Base-by-base conservation (phyloP, 2,888 invertebrate species). In the Proisotoma minuta region DNA sequence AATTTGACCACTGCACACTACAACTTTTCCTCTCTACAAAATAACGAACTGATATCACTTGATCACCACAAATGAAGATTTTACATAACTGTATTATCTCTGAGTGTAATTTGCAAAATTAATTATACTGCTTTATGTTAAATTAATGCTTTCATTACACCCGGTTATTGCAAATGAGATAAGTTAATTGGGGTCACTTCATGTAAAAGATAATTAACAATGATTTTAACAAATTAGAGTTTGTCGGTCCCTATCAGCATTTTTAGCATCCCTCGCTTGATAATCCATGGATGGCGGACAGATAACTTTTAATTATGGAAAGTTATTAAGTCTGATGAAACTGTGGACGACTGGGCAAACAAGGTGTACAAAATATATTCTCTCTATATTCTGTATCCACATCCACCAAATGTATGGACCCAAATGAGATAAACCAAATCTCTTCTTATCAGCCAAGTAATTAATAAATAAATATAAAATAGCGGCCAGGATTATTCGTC, bases 101-200 rank as follows among this genome's bases (percentile, higher is more conserved):
- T 4, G 43, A 43, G 43, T 34, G 34, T 43, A 43, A 43, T 43
- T 43, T 43, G 43, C 43, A 43, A 43, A 43, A n/a, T 43, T 43
- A 43, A 43, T 43, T 43, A n/a, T n/a, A 43, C 18, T 43, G 43
- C 43, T 43, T 5, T 43, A 43, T 43, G 43, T 43, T 18, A 43
- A 43, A 43, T 18, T 43, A 43, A n/a, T 43, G 18, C 43, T 18
- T 43, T n/a, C 10, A 43, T 4, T 43, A n/a, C 43, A 43, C 4
- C 20, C 43, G 43, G 18, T 5, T 5, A 5, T 43, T 43, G 18
- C 43, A 43, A 5, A 43, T 5, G 43, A 43, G 43, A 43, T 43
- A 43, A n/a, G 43, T 43, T 43, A 20, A 43, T 43, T 43, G 43
- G 43, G 43, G 43, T 43, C 43, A 43, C 43, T 15, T 43, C 20